Evolutionary conservation across 2,888 invertebrate species (phyloP), one percentile per base, ranked within the genome.

Genomic region (Ormyrus thymus): DNA sequence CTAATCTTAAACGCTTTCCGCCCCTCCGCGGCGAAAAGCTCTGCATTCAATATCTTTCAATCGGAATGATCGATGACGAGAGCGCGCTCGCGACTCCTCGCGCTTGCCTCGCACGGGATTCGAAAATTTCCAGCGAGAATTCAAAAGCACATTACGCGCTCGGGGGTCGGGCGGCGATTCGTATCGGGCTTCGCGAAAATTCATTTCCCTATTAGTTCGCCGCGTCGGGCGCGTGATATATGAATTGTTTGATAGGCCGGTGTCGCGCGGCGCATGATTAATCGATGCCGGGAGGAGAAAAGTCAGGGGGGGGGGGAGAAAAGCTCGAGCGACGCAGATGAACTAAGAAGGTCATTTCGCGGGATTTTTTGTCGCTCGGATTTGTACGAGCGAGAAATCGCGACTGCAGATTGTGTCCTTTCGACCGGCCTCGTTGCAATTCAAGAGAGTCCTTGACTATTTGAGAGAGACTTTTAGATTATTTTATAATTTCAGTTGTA

Each of bases 191-290:
- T 81, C 84, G 85, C 84, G 87, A 86, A 86, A 89, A 90, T 89
- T 89, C 90, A 90, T 90, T 90, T 90, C 90, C 90, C 89, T 89
- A 90, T 90, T 90, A 90, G 89, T 89, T 86, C 89, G 83, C 87
- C 77, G 86, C 87, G 90, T 89, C 89, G 86, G 83, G 81, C 85
- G 80, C 82, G 87, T 89, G 90, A 90, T 89, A 85, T 89, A 90
- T 90, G 90, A 89, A 89, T 89, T 89, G 88, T 88, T 89, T 87
- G 87, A 87, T 87, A 79, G 81, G 75, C 68, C 58, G 55, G 69
- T 75, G 69, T 72, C 78, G 78, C 80, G 79, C 65, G 68, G 46
- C 69, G 10, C 50, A 70, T 75, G 80, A 80, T 75, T 80, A 73
- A 80, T 80, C 65, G 74, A 71, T 2, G 45, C 9, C n/a, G 6